Evolutionary conservation across 2,113 vertebrate genomes (phyloP), one percentile per base, ranked within the genome.

Genomic region (Ovibos moschatus): DNA sequence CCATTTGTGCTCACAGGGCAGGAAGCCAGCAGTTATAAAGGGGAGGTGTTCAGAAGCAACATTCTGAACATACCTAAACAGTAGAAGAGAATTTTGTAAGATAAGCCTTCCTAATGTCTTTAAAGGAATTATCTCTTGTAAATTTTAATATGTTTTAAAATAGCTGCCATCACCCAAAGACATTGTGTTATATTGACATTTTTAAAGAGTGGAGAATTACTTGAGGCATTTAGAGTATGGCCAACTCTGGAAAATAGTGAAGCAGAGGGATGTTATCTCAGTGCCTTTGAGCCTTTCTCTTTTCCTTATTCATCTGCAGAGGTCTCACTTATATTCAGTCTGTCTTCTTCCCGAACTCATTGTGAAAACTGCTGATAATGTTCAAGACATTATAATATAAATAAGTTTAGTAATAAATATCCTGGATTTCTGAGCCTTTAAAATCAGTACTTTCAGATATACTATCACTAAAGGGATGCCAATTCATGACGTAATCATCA

Each of bases 91-190:
- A 58, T 64, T 84, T 94, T 96, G 5, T 71, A 88, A 97, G 60
- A n/a, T 53, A 93, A 53, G 10, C 82, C 30, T 79, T 94, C 40
- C 57, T 95, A n/a, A 64, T 90, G 6, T 87, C 78, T 94, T 85
- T 51, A 58, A 92, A 95, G 45, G 13, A 86, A 85, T 95, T 89
- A 84, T 51, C 36, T 40, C 57, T 91, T 86, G 6, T 78, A 96
- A 95, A 94, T 88, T 90, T 82, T 95, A 94, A 15, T 86, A 43
- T 40, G 28, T 74, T 92, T 91, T 87, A 94, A 53, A 47, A n/a
- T 87, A 74, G 47, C 15, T 55, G 7, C 36, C 6, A 71, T 89
- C 76, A 40, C 28, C 43, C 15, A 85, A 60, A 91, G 45, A 87
- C 19, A 15, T 94, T 89, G 40, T 94, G 25, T 89, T 62, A 17